These are phyloP conservation scores for Sitta europaea DNA, from an alignment of 2,113 vertebrate species.

Conservation along the genomic window DNA sequence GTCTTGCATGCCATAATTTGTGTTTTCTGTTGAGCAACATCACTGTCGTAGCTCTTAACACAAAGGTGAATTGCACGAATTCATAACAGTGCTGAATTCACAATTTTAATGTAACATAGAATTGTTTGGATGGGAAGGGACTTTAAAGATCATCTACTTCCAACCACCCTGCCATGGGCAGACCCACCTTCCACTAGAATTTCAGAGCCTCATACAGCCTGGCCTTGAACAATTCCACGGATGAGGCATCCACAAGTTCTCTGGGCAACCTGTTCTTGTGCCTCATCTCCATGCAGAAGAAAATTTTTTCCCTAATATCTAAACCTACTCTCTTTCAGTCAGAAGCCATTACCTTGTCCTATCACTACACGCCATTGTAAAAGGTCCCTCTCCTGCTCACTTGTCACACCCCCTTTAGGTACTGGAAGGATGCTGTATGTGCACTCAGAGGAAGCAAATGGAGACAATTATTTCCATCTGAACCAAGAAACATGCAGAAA, in stretches of 20 bases:
- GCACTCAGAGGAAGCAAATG: background rate
- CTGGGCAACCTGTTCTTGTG: background rate
- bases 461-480: background rate
- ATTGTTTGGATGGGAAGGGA: background rate
- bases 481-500: background rate
- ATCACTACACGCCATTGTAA: background rate
- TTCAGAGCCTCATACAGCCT: background rate
- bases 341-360: background rate
- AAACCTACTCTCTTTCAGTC: background rate
- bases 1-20: constrained; percentile 51
- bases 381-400: background rate
- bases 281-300: background rate
- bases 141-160: background rate
- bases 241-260: background rate
- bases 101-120: background rate
- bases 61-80: background rate
- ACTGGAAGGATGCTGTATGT: background rate
- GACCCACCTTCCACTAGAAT: background rate
- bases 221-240: background rate
- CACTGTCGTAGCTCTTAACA: background rate
- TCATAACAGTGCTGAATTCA: background rate
- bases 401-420: background rate
- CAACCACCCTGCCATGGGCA: background rate
- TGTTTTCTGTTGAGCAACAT: constrained; percentile 42
- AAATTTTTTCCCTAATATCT: background rate